Percentiles rank a stretch among this genome's conserved stretches.
These are phyloP conservation scores for Papilio gigon DNA, from an alignment of 2,888 invertebrate species.

Conservation along the genomic window DNA sequence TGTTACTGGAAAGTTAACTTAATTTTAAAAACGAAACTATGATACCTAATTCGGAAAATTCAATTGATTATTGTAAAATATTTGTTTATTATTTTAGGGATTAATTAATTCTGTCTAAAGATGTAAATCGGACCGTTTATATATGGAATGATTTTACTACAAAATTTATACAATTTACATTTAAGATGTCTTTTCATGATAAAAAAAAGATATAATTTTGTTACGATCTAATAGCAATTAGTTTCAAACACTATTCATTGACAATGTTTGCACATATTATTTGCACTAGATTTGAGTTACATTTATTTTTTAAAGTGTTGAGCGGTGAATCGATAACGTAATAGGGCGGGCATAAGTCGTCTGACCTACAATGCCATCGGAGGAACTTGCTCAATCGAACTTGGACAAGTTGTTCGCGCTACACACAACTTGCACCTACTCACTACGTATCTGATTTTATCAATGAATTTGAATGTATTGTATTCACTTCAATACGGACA, in stretches of 20 bases:
- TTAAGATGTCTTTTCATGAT: too few species aligned
- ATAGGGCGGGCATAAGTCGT: slow-evolving; percentile 52
- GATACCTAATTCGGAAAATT: background rate
- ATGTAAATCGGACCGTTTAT: background rate
- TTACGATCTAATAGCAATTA: too few species aligned
- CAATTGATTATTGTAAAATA: too few species aligned
- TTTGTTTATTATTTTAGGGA: background rate
- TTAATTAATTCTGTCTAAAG: slow-evolving; percentile 34
- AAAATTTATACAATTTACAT: too few species aligned
- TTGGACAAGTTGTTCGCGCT: slow-evolving; percentile 42
- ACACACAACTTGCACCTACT: slow-evolving; percentile 16
- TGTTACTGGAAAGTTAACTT: slow-evolving; percentile 71
- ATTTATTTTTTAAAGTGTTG: slow-evolving; percentile 35
- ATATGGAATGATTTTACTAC: background rate
- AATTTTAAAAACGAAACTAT: background rate
- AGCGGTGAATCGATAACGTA: slow-evolving; percentile 59
- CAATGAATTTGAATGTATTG: slow-evolving; percentile 49
- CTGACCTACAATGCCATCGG: slow-evolving; percentile 68
- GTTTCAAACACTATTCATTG: too few species aligned
- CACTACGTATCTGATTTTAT: slow-evolving; percentile 50
- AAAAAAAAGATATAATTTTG: too few species aligned
- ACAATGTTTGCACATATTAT: too few species aligned
- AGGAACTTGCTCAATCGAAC: slow-evolving; percentile 58
- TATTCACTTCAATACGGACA: background rate
- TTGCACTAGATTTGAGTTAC: slow-evolving; percentile 6